Conservation (phyloP, 2,113 vertebrate species). For the Melanerpes formicivorus region DNA sequence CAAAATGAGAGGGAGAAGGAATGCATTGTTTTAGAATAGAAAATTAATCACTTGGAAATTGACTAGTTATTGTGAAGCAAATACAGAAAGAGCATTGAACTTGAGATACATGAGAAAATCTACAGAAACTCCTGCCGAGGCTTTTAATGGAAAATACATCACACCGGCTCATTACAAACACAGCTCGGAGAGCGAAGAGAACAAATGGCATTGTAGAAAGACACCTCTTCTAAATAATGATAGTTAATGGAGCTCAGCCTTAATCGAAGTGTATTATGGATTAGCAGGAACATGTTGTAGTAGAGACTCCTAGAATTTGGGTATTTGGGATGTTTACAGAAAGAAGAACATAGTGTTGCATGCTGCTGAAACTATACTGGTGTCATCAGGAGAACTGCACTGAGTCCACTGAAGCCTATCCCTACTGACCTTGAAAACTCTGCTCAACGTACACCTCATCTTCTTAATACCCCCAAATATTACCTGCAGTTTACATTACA, state of each 20-base stretch:
- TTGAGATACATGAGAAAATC: slow-evolving; percentile 63
- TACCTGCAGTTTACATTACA: slow-evolving; percentile 24
- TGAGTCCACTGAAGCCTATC: background rate
- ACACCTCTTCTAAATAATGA: slow-evolving; percentile 37
- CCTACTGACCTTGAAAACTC: slow-evolving; percentile 38
- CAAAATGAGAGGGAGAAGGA: slow-evolving; percentile 56
- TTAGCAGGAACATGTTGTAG: background rate
- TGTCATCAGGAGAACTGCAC: slow-evolving; percentile 11
- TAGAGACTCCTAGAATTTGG: background rate
- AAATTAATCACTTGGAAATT: slow-evolving; percentile 76
- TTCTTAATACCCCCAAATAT: slow-evolving; percentile 41
- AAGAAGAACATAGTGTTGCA: background rate
- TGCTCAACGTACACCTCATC: background rate
- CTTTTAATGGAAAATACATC: slow-evolving; percentile 70
- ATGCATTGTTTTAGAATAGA: slow-evolving; percentile 72
- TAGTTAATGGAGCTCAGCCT: slow-evolving; percentile 52
- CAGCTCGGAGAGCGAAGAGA: slow-evolving; percentile 55
- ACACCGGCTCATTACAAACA: slow-evolving; percentile 64
- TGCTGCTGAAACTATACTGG: slow-evolving; percentile 15
- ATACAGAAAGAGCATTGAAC: slow-evolving; percentile 61
- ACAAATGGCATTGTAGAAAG: slow-evolving; percentile 55
- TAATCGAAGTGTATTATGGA: slow-evolving; percentile 43
- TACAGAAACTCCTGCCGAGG: slow-evolving; percentile 67
- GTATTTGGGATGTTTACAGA: background rate
- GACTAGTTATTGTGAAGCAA: slow-evolving; percentile 68